Base-by-base conservation (phyloP, 1,140 invertebrate species). In the Trichonephila clavipes region DNA sequence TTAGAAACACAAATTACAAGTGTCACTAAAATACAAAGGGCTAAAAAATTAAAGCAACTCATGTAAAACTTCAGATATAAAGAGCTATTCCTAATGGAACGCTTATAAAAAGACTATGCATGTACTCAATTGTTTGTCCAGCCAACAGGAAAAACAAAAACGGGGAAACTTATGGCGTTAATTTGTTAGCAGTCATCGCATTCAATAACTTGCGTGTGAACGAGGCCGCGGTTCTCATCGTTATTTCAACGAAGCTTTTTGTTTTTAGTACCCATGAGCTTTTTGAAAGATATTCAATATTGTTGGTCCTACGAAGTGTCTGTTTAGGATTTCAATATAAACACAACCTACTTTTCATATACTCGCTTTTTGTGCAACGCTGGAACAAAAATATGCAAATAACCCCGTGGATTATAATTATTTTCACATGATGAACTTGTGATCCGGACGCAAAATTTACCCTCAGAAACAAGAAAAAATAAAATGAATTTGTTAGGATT, bases 141-240 rank as follows among this genome's bases (percentile, higher is more conserved):
- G 72, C 72, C 19, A 77, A 51, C 4, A 34, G 21, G 34, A 40
- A 2, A 40, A 77, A 40, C 1, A 40, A 19, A 18, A 77, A n/a
- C n/a, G 14, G 34, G 72, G 72, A 77, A 77, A 77, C 16, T 77
- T 77, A 77, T 77, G 34, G 24, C 72, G 72, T 77, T 77, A 34
- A 77, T 18, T 77, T 19, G 18, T 28, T 34, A 40, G 28, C 72
- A 77, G 72, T 77, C 72, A 77, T 14, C 72, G 72, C 18, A 77
- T 28, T 40, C 72, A 19, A 34, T 19, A 34, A 77, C 34, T 77
- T 6, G 28, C 72, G 34, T 77, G 72, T 40, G 72, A 77, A 77
- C 72, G 72, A 40, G 72, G 72, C 4, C 72, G 72, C 72, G 72
- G 28, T 77, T 77, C 72, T 3, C 72, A 77, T 40, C 34, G 18